phyloP scores from a whole-genome alignment of 92 coral and sea anemone species.

The Porites cylindrica region DNA sequence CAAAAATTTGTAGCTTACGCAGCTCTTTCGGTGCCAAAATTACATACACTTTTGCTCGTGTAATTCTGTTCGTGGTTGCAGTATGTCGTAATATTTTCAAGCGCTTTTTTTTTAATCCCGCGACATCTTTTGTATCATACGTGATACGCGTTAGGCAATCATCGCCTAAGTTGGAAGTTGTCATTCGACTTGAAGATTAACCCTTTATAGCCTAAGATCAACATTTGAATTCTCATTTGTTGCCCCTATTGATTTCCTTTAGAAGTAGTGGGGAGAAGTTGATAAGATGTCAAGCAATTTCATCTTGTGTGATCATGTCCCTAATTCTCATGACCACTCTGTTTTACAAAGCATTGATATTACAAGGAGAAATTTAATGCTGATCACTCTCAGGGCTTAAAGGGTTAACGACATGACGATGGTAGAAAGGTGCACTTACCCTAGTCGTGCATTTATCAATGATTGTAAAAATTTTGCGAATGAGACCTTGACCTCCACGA shows the following conservation, averaged over 20 bases:
- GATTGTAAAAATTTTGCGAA: slow-evolving; percentile 35
- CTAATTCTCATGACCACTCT: too few relatives aligned
- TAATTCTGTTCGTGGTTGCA: background rate
- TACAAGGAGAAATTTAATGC: too few relatives aligned
- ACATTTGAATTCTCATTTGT: too few relatives aligned
- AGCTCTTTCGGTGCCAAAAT: background rate
- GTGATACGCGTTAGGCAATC: background rate
- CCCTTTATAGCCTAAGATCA: too few relatives aligned
- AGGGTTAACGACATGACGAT: background rate
- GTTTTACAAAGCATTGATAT: too few relatives aligned
- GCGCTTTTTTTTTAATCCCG: background rate
- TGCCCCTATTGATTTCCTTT: too few relatives aligned
- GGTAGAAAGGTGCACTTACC: background rate
- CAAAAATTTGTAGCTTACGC: background rate
- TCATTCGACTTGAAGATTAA: background rate
- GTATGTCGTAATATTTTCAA: background rate
- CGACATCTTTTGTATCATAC: background rate
- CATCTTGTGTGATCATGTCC: too few relatives aligned
- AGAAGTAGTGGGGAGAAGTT: too few relatives aligned
- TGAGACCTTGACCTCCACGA: background rate
- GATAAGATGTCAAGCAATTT: too few relatives aligned
- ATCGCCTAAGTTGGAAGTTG: background rate
- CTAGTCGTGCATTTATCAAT: background rate
- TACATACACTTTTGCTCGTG: background rate
- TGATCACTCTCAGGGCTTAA: too few relatives aligned